Conservation (phyloP, 2,888 invertebrate genomes). For the Caenorhabditis panamensis region DNA sequence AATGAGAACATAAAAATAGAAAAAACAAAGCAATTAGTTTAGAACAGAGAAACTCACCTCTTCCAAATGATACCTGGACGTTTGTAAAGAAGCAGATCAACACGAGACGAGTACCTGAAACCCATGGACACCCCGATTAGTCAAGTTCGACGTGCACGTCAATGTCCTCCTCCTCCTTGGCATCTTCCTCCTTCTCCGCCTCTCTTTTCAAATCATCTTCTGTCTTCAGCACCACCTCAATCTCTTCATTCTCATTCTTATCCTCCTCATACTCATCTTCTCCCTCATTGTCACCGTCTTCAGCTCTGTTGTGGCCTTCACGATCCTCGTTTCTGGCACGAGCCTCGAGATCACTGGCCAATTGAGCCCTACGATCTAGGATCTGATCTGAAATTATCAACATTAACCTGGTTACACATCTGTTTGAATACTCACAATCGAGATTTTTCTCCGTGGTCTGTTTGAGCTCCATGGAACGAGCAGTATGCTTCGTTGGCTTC, state of each 20-base stretch:
- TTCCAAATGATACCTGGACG: slow-evolving; percentile 36
- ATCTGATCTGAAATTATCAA: slow-evolving; percentile 66
- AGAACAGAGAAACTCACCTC: slow-evolving; percentile 27
- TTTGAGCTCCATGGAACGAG: slow-evolving; percentile 86
- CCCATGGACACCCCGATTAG: slow-evolving; percentile 12
- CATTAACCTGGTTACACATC: not conserved
- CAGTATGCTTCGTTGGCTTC: slow-evolving; percentile 88
- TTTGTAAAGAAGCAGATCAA: not conserved
- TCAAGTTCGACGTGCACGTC: slow-evolving; percentile 59
- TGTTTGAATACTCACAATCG: slow-evolving; percentile 69
- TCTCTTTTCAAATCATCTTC: slow-evolving; percentile 38
- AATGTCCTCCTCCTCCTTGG: slow-evolving; percentile 47
- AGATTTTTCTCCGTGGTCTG: slow-evolving; percentile 84
- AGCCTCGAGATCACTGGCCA: slow-evolving; percentile 35
- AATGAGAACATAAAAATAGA: not conserved
- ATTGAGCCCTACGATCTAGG: slow-evolving; percentile 64
- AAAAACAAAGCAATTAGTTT: not conserved
- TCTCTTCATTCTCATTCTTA: slow-evolving; percentile 47
- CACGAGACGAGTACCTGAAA: slow-evolving; percentile 35
- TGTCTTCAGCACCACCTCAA: slow-evolving; percentile 54
- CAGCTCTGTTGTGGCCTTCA: slow-evolving; percentile 39
- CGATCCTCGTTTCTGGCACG: slow-evolving; percentile 2
- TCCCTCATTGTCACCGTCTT: slow-evolving; percentile 35
- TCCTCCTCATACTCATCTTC: slow-evolving; percentile 53
- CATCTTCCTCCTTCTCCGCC: slow-evolving; percentile 48